Percentiles rank a stretch among this genome's conserved stretches.
Conservation (phyloP, 64 coral and sea anemone genomes). For the Dendrophyllia cribrosa region DNA sequence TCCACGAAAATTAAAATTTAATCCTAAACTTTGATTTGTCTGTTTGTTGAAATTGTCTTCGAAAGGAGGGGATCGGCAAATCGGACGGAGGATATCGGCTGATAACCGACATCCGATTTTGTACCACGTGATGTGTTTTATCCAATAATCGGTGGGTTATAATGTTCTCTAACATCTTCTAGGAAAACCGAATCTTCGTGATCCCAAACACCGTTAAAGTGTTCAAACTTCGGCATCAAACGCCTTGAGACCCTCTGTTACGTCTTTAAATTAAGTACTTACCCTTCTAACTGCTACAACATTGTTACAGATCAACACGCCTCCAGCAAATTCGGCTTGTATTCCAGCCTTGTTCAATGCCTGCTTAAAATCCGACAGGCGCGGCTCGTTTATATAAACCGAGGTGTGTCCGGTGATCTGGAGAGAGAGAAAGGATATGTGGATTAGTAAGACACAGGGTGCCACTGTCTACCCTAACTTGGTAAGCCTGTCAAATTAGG, state of each 20-base stretch:
- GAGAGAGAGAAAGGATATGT: not conserved
- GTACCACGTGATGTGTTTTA: not conserved
- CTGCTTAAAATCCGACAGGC: slow-evolving; percentile 98
- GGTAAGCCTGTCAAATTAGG: not conserved
- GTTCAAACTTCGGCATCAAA: too few species aligned
- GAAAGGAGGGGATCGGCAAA: too few species aligned
- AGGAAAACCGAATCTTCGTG: not conserved
- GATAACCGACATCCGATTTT: not conserved
- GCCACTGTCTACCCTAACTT: too few species aligned
- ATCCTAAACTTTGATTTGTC: too few species aligned
- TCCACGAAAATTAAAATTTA: too few species aligned
- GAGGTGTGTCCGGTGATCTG: slow-evolving; percentile 93
- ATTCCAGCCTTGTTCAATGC: slow-evolving; percentile 93
- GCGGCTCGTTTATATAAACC: slow-evolving; percentile 98
- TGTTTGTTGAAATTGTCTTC: too few species aligned
- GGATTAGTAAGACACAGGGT: too few species aligned
- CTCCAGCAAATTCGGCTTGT: slow-evolving; percentile 97
- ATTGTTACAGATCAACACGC: slow-evolving; percentile 97
- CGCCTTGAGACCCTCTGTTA: too few species aligned
- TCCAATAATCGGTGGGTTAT: not conserved
- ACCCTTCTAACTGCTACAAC: slow-evolving; percentile 90
- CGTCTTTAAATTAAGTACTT: not conserved
- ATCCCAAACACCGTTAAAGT: not conserved
- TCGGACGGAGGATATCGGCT: too few species aligned
- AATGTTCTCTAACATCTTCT: not conserved